Evolutionary conservation across 2,797 vertebrate species (phyloP), one percentile per base, ranked within the genome.

Genomic region (Coilia nasus): DNA sequence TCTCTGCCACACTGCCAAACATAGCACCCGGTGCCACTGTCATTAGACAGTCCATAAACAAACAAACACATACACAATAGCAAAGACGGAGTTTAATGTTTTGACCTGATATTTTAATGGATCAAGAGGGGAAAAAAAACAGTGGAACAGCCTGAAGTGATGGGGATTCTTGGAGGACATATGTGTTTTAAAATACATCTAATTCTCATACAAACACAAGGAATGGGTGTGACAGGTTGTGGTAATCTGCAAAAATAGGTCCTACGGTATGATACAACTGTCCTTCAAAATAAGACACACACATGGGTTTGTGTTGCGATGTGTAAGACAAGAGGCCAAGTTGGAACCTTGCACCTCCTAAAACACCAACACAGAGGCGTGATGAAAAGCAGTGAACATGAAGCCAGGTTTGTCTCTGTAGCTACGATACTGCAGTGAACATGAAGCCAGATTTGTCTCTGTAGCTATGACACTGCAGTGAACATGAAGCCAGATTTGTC

Each of bases 51-150:
- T 25, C 28, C 64, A 31, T 71, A 4, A 31, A 31, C 25, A 71
- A 11, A 71, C 50, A 31, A 21, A 81, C 71, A 82, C 57, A 81
- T n/a, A 62, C 19, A 83, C 86, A 90, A 57, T 41, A 83, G 46
- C 59, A 85, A 71, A 56, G 86, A 87, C 86, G 46, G 62, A 25
- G 35, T 50, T 83, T 35, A 78, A 17, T 82, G 46, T 75, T 82
- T 81, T 81, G 44, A 86, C 85, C 86, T 82, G 2, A 15, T 64
- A 87, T 85, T 90, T 91, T 87, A 87, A 89, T 54, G 81, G 67
- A 83, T 64, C 85, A 84, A 85, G 88, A 56, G 83, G 87, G 90
- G 82, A 82, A 82, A 83, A 84, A 83, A 87, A 50, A 78, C 31
- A 67, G 60, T 28, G 82, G 56, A 41, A 78, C 41, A 83, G 28